Percentiles rank a stretch among this genome's conserved stretches.
Conservation (phyloP, 2,797 vertebrate genomes). For the Percopsis omiscomaycus region DNA sequence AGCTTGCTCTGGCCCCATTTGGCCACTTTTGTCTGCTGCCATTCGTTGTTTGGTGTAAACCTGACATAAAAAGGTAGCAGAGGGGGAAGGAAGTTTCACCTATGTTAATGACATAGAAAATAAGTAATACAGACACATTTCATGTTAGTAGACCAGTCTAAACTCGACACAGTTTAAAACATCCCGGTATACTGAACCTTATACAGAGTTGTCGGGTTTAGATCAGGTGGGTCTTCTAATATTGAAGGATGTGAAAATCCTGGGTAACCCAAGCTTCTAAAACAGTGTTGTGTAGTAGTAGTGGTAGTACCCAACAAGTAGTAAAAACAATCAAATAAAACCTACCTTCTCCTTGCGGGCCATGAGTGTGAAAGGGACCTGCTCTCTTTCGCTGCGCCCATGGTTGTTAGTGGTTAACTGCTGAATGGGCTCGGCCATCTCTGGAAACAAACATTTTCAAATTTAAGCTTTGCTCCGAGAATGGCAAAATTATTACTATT, state of each 20-base stretch:
- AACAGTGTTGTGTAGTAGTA: background rate
- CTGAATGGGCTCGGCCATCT: slow-evolving; percentile 89
- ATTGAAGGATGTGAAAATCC: background rate
- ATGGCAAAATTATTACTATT: background rate
- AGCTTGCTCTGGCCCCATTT: too few relatives aligned
- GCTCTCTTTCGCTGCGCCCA: slow-evolving; percentile 76
- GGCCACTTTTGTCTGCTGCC: too few relatives aligned
- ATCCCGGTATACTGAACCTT: background rate
- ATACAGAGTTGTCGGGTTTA: slow-evolving; percentile 10
- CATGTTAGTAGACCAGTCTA: too few relatives aligned
- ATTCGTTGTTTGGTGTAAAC: too few relatives aligned
- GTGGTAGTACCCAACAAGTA: too few relatives aligned
- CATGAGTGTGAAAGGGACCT: slow-evolving; percentile 80
- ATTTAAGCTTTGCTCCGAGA: background rate
- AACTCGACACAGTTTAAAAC: background rate
- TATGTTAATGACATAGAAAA: too few relatives aligned
- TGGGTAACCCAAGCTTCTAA: background rate
- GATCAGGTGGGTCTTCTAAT: background rate
- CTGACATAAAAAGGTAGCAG: too few relatives aligned
- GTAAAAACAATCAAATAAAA: background rate
- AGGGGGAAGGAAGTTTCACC: background rate
- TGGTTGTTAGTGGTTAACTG: slow-evolving; percentile 84
- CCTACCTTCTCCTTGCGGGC: slow-evolving; percentile 85
- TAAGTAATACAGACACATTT: too few relatives aligned
- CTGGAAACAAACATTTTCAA: slow-evolving; percentile 64